A percentile compares a stretch with the other conserved stretches of the same genome.
These are phyloP conservation scores for Mola mola DNA, from an alignment of 2,113 vertebrate species.

Conservation along the genomic window DNA sequence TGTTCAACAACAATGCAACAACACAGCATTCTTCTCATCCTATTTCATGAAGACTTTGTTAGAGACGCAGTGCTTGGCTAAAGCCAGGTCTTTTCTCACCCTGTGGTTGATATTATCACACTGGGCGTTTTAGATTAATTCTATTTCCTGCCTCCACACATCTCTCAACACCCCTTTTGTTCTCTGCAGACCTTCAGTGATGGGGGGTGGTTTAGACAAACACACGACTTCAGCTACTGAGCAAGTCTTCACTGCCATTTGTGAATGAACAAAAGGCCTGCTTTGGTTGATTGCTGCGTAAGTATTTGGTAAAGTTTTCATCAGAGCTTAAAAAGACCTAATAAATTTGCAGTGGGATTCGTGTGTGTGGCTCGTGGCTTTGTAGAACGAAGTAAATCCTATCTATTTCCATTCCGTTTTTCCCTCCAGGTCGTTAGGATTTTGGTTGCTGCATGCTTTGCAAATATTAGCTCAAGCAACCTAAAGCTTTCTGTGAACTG, in stretches of 20 bases:
- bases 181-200: conserved; percentile 84
- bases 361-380: conserved; percentile 91
- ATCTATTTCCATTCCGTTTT: conserved; percentile 84
- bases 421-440: conserved; percentile 77
- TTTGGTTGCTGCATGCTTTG: conserved; percentile 74
- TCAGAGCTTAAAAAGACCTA: conserved; percentile 93
- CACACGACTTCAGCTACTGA: conserved; percentile 81
- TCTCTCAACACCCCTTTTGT: conserved; percentile 90
- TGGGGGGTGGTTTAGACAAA: conserved; percentile 88
- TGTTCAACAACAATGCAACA: conserved; percentile 79
- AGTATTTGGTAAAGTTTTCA: conserved; percentile 93
- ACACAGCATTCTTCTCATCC: conserved; percentile 42
- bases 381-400: conserved; percentile 90
- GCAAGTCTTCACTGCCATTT: conserved; percentile 87
- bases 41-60: conserved; percentile 35
- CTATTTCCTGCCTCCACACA: conserved; percentile 88
- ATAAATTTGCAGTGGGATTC: conserved; percentile 90
- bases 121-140: conserved; percentile 88
- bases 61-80: conserved; percentile 21
- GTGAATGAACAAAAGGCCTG: conserved; percentile 89
- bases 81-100: conserved; percentile 62
- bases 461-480: conserved; percentile 84
- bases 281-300: conserved; percentile 88
- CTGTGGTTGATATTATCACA: conserved; percentile 88
- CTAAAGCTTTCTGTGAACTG: conserved; percentile 73